Evolutionary conservation across 2,113 vertebrate genomes (phyloP).

Genomic region (Formicarius rufipectus): DNA sequence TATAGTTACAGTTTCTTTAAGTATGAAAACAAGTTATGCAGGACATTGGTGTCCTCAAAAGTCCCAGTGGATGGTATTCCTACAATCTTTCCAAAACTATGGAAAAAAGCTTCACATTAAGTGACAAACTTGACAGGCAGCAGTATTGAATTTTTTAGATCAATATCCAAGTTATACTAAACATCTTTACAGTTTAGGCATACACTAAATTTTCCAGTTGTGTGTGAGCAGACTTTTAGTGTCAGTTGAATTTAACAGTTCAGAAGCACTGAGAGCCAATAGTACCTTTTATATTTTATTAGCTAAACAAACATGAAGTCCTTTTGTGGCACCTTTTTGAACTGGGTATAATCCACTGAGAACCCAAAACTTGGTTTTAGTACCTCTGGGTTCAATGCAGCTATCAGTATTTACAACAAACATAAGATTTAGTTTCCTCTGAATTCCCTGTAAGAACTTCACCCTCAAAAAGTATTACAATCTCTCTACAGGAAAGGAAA

Average conservation of each 20-base stretch:
- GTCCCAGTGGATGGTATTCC: not conserved
- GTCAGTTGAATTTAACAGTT: slow-evolving; percentile 22
- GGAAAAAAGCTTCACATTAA: not conserved
- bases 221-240: not conserved
- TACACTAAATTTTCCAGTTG: not conserved
- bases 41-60: not conserved
- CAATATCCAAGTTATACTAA: not conserved
- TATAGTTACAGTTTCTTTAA: not conserved
- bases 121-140: not conserved
- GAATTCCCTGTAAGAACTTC: not conserved
- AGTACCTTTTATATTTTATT: slow-evolving; percentile 30
- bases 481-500: not conserved
- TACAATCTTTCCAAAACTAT: not conserved
- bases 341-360: not conserved
- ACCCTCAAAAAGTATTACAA: not conserved
- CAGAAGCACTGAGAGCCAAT: not conserved
- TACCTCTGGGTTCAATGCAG: not conserved
- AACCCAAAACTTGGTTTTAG: not conserved
- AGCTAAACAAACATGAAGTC: slow-evolving; percentile 32
- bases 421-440: not conserved
- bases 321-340: not conserved
- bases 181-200: not conserved
- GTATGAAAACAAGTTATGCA: not conserved
- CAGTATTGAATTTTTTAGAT: not conserved
- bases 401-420: slow-evolving; percentile 11